Conservation (phyloP, 2,113 vertebrate species). For the Cynopterus brachyotis region DNA sequence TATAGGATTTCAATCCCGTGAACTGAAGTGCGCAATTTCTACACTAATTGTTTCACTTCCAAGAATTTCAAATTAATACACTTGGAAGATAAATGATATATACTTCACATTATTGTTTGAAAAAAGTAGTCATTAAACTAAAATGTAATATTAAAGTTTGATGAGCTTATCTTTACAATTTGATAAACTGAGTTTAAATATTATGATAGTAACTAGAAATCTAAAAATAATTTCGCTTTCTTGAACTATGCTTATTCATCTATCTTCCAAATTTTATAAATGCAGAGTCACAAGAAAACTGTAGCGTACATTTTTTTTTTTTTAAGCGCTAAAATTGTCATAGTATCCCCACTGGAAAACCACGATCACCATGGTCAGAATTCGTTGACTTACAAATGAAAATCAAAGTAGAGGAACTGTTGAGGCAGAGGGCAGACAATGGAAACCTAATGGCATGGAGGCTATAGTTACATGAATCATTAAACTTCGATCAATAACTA, state of each 20-base stretch:
- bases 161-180: not conserved
- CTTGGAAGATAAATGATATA: not conserved
- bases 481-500: not conserved
- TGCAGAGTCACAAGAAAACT: not conserved
- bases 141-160: not conserved
- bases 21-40: not conserved
- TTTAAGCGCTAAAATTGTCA: not conserved
- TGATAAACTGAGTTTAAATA: constrained; percentile 29
- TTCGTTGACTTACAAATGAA: not conserved
- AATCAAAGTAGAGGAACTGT: not conserved
- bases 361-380: not conserved
- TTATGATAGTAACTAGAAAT: not conserved
- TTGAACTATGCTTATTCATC: not conserved
- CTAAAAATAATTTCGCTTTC: not conserved
- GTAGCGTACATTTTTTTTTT: not conserved
- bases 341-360: not conserved
- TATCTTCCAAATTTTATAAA: not conserved
- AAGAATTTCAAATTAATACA: not conserved
- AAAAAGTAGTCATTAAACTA: constrained; percentile 15
- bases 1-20: not conserved
- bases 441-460: not conserved
- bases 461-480: not conserved
- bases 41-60: not conserved
- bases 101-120: constrained; percentile 17
- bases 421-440: not conserved